These are phyloP conservation scores for Micrastur ruficollis DNA, from an alignment of 2,797 vertebrate species.

Conservation along the genomic window DNA sequence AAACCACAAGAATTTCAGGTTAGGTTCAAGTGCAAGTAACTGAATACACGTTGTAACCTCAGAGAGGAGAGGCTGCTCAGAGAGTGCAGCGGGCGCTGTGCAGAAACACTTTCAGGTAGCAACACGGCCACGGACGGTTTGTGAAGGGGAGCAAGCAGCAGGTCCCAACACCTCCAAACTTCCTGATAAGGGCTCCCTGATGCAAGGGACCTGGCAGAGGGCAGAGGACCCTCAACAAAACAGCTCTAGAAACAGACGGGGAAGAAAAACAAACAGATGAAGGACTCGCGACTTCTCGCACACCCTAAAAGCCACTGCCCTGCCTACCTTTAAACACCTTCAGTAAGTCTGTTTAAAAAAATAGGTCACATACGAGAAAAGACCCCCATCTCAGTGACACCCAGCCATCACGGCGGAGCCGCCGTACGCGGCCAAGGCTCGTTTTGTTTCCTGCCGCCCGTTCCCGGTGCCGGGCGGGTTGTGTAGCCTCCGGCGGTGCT, in stretches of 20 bases:
- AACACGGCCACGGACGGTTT: neutral
- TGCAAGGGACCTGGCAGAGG: fast-evolving
- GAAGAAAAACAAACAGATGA: neutral
- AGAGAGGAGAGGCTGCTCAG: neutral
- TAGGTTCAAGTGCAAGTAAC: neutral
- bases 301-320: neutral
- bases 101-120: neutral
- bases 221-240: neutral
- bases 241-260: neutral
- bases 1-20: neutral
- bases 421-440: fast-evolving
- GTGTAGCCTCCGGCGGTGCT: neutral
- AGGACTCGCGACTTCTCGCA: neutral
- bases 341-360: neutral
- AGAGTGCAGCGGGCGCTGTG: fast-evolving
- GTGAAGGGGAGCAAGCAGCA: neutral
- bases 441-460: neutral
- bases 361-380: fast-evolving
- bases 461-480: fast-evolving
- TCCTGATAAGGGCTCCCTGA: neutral
- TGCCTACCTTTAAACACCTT: fast-evolving
- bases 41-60: fast-evolving
- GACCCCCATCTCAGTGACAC: neutral
- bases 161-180: neutral
- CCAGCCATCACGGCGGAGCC: neutral